Percentiles rank a stretch among this genome's conserved stretches.
Evolutionary conservation across 2,797 vertebrate genomes (phyloP).

Genomic region (Myotis vivesi): DNA sequence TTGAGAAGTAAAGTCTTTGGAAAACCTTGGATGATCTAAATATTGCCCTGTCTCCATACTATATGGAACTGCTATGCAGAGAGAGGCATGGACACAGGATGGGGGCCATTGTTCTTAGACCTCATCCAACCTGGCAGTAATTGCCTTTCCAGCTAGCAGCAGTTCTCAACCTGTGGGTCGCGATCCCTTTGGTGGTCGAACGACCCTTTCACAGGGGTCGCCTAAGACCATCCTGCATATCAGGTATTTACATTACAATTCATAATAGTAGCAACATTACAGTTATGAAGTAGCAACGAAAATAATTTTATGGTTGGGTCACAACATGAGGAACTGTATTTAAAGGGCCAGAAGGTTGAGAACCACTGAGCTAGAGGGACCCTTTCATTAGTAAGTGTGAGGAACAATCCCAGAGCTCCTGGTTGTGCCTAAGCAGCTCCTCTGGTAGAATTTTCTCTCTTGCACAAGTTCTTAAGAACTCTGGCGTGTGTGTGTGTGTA

Average conservation of each 20-base stretch:
- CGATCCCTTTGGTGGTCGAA: too few species aligned
- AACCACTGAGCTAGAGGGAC: not conserved
- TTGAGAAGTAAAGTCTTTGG: constrained; percentile 36
- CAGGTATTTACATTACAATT: too few species aligned
- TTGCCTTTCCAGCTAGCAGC: not conserved
- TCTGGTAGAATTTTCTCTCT: constrained; percentile 1
- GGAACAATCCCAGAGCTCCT: not conserved
- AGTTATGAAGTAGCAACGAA: too few species aligned
- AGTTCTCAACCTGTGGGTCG: too few species aligned
- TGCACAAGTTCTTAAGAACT: constrained; percentile 12
- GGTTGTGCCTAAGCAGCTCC: not conserved
- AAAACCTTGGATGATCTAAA: constrained; percentile 9
- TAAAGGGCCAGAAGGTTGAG: too few species aligned
- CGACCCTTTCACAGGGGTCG: too few species aligned
- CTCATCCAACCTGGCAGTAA: not conserved
- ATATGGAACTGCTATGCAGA: constrained; percentile 4
- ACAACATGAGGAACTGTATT: too few species aligned
- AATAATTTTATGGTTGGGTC: too few species aligned
- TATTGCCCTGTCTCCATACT: not conserved
- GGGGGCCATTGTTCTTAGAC: not conserved
- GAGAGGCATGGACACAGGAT: not conserved
- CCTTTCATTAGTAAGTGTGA: constrained; percentile 10
- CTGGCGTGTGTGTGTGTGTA: not conserved
- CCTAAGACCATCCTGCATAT: too few species aligned
- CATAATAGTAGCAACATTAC: too few species aligned